Evolutionary conservation across 2,113 vertebrate genomes (phyloP), one percentile per base, ranked within the genome.

Genomic region (Dryoscopus gambensis): DNA sequence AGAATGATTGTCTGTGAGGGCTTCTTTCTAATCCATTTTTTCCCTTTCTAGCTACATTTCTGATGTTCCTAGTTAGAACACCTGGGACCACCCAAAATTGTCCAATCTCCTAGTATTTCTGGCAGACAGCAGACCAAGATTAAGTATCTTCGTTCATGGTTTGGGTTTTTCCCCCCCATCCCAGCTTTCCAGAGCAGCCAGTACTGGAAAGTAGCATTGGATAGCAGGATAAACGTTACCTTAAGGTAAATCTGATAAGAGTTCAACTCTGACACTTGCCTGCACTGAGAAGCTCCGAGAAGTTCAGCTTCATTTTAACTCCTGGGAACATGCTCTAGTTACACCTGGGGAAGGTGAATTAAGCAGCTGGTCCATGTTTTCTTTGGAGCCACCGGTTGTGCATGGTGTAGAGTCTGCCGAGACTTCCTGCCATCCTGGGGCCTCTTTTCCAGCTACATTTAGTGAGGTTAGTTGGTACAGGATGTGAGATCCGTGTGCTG

Each of bases 171-270:
- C 2, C 12, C 12, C 25, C 22, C 18, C 35, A 13, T 69, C 15
- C 37, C 2, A 1, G 35, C 52, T 50, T 75, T 90, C 62, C 76
- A 68, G 33, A 85, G 49, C 50, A 80, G 11, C 47, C 15, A 31
- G 13, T 65, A 23, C 25, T 74, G 50, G 22, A 31, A 84, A 56
- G 20, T 17, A 35, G 47, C 21, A 7, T 3, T 50, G 74, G 49
- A 40, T 16, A 55, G 33, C 42, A 83, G 57, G 62, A 24, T 67
- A 57, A 69, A 28, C 0, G 0, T 71, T 33, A 42, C 3, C 0
- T 47, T 76, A 17, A 69, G 19, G 24, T 69, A 46, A 52, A 89
- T 59, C 53, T 49, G 37, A 1, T 57, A 28, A 33, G 3, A 7
- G 31, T 73, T 69, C 30, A 35, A 3, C 40, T 87, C 56, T 49